Conservation (phyloP, 2,113 vertebrate genomes). For the Oncorhynchus mykiss region DNA sequence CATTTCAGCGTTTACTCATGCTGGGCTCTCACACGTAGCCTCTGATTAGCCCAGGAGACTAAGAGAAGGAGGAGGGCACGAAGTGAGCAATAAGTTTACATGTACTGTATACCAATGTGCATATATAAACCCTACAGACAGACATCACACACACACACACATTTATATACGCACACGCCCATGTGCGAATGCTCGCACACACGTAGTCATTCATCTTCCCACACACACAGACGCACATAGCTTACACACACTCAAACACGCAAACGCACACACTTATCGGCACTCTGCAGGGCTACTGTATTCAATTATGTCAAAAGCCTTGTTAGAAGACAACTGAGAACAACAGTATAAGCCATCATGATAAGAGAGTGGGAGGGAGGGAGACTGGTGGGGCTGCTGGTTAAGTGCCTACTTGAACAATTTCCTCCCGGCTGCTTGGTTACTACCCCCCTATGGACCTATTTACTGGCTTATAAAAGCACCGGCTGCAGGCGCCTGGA, state of each 20-base stretch:
- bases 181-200: no score
- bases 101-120: neutral
- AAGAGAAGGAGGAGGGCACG: neutral
- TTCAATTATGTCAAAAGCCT: slow-evolving; percentile 53
- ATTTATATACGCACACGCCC: no score
- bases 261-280: slow-evolving; percentile 27
- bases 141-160: no score
- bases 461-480: slow-evolving; percentile 42
- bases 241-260: slow-evolving; percentile 16
- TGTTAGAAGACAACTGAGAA: slow-evolving; percentile 27
- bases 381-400: slow-evolving; percentile 21
- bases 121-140: neutral
- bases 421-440: slow-evolving; percentile 22
- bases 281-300: slow-evolving; percentile 31
- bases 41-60: slow-evolving; percentile 31
- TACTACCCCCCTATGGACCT: slow-evolving; percentile 23
- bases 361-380: slow-evolving; percentile 9
- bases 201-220: neutral
- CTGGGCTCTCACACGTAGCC: slow-evolving; percentile 29
- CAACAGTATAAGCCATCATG: slow-evolving; percentile 18
- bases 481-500: slow-evolving; percentile 1
- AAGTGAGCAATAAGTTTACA: neutral
- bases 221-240: slow-evolving; percentile 8
- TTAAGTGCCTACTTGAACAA: slow-evolving; percentile 24
- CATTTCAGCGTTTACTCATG: slow-evolving; percentile 36